phyloP scores from a whole-genome alignment of 1,140 invertebrate genomes.

The Caerostris darwini region DNA sequence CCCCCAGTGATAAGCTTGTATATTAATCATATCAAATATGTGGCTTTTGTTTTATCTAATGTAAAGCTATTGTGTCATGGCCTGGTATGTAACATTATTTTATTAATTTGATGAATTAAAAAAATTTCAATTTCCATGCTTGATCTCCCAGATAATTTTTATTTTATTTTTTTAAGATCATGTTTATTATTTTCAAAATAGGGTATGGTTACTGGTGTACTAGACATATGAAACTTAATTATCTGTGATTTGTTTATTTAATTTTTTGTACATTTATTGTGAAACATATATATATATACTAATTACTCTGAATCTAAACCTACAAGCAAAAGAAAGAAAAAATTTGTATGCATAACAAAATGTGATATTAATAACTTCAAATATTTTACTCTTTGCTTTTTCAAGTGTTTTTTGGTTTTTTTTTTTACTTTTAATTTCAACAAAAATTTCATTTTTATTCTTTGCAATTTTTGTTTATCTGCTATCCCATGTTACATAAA shows the following conservation, averaged over 20 bases:
- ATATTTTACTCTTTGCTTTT: no score
- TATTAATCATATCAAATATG: neutral
- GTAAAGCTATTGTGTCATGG: neutral
- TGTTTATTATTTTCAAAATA: neutral
- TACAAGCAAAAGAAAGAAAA: no score
- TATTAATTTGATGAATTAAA: neutral
- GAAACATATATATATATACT: neutral
- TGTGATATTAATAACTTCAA: no score
- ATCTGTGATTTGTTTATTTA: neutral
- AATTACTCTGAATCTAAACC: no score
- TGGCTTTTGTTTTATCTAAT: neutral
- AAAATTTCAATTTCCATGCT: neutral
- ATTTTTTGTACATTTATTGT: neutral
- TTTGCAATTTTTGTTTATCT: no score
- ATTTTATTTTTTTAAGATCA: neutral
- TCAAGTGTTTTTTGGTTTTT: no score
- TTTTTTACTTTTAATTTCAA: no score
- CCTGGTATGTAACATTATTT: neutral
- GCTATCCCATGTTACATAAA: no score
- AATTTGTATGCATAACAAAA: no score
- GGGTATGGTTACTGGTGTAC: neutral
- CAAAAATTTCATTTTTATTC: no score
- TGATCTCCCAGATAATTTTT: neutral
- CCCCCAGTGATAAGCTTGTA: conserved; percentile 16
- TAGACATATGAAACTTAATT: neutral